Evolutionary conservation across 2,888 invertebrate genomes (phyloP).

Genomic region (Dryococelus australis): DNA sequence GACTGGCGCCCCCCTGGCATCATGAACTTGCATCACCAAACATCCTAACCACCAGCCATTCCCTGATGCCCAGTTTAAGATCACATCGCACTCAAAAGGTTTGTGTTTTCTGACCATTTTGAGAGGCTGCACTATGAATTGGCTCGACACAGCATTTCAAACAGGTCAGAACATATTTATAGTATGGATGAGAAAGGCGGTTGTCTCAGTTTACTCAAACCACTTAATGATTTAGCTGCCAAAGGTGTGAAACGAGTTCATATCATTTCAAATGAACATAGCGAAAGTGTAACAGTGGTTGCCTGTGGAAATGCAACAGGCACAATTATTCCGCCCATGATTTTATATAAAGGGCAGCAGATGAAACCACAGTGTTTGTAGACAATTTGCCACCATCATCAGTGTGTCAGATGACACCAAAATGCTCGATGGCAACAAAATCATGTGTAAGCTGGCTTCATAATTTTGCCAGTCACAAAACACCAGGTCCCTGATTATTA

Average conservation of each 20-base stretch:
- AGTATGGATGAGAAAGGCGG: slow-evolving; percentile 12
- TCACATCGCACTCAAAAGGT: background rate
- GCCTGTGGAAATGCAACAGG: slow-evolving; percentile 26
- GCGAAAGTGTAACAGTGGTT: slow-evolving; percentile 31
- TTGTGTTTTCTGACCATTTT: background rate
- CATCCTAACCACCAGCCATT: no score
- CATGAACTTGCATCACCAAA: no score
- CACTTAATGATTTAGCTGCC: background rate
- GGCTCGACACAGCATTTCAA: slow-evolving; percentile 9
- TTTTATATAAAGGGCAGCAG: slow-evolving; percentile 30
- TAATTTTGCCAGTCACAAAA: slow-evolving; percentile 50
- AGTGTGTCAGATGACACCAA: slow-evolving; percentile 47
- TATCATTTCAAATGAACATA: slow-evolving; percentile 22
- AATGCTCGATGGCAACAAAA: slow-evolving; percentile 52
- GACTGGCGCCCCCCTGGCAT: no score
- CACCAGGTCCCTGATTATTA: slow-evolving; percentile 47
- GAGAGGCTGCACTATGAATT: background rate
- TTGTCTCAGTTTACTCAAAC: background rate
- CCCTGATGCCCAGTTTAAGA: no score
- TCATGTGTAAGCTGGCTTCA: slow-evolving; percentile 48
- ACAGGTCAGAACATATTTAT: background rate
- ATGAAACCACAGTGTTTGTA: slow-evolving; percentile 21
- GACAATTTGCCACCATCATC: slow-evolving; percentile 48
- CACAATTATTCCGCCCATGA: slow-evolving; percentile 31
- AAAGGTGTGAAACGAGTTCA: slow-evolving; percentile 24